Percentiles rank a stretch among this genome's conserved stretches.
Evolutionary conservation across 1,140 invertebrate species (phyloP).

Genomic region (Cyclargus thomasi): DNA sequence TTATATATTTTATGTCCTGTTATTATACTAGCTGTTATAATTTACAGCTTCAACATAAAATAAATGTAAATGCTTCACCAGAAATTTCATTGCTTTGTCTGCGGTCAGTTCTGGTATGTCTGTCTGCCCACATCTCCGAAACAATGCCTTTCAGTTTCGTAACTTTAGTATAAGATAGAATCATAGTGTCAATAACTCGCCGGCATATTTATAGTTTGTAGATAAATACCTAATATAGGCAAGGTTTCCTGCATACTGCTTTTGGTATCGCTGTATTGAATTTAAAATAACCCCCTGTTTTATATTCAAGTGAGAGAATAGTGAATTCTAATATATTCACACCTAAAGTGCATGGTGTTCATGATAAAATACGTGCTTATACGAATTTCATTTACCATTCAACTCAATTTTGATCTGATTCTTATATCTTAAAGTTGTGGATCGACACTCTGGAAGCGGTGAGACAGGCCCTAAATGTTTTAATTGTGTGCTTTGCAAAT

Average conservation of each 20-base stretch:
- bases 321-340: background rate
- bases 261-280: background rate
- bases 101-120: conserved; percentile 41
- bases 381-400: conserved; percentile 1
- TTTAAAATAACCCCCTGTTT: background rate
- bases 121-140: conserved; percentile 46
- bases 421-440: no score
- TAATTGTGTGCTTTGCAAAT: no score
- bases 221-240: conserved; percentile 6
- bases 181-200: conserved; percentile 33
- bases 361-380: background rate
- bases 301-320: background rate
- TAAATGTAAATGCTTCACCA: background rate
- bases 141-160: conserved; percentile 55
- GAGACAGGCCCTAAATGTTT: no score
- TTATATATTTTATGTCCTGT: no score
- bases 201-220: conserved; percentile 3
- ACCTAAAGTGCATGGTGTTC: background rate
- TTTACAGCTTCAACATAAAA: no score
- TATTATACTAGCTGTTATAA: no score
- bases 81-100: background rate
- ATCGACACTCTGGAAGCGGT: no score
- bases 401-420: background rate
- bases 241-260: conserved; percentile 4
- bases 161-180: conserved; percentile 55